These are phyloP conservation scores for Pentalonia nigronervosa DNA, from an alignment of 1,140 invertebrate species.

Conservation along the genomic window DNA sequence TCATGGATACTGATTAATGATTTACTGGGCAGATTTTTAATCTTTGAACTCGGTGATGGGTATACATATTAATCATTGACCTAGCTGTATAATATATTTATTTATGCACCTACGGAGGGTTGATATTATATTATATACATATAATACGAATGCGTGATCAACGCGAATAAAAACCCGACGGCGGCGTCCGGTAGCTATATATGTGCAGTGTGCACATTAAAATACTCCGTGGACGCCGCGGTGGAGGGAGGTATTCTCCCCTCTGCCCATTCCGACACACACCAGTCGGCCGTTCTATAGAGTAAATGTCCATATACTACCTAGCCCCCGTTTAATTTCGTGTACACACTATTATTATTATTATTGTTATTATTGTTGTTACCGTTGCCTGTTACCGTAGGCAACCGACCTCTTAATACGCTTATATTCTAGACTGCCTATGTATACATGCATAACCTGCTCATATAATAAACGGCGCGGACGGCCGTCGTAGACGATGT, in stretches of 20 bases:
- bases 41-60: background rate
- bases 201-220: background rate
- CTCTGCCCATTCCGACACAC: background rate
- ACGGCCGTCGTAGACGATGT: slow-evolving; percentile 8
- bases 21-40: background rate
- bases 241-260: background rate
- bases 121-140: background rate
- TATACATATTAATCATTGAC: background rate
- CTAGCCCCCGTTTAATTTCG: background rate
- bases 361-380: slow-evolving; percentile 2
- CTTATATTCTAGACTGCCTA: background rate
- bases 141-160: background rate
- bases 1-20: too few species aligned
- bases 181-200: background rate
- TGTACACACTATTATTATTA: background rate
- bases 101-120: background rate
- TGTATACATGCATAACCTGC: background rate
- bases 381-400: background rate
- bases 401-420: slow-evolving; percentile 5
- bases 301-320: background rate
- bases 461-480: background rate
- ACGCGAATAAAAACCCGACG: slow-evolving; percentile 14
- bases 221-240: background rate
- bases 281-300: background rate
- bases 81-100: too few species aligned